A percentile compares a stretch with the other conserved stretches of the same genome.
Conservation (phyloP, 2,797 vertebrate genomes). For the Macropodus opercularis region DNA sequence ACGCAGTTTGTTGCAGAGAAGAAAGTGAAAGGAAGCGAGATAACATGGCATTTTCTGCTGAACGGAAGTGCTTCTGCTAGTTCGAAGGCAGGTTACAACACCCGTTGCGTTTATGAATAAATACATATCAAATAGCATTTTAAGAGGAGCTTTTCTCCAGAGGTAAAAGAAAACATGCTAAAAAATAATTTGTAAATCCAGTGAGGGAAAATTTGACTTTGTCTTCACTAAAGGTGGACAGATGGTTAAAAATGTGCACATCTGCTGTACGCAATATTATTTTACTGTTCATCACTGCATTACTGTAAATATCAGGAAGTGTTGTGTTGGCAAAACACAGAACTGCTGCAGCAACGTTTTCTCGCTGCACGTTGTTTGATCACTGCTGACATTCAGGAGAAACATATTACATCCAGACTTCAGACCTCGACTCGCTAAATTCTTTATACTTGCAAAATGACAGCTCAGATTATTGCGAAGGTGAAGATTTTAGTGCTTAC, state of each 20-base stretch:
- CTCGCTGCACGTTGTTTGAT: too few species aligned
- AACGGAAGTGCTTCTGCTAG: not conserved
- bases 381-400: not conserved
- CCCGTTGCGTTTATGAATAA: conserved; percentile 6
- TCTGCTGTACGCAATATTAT: too few species aligned
- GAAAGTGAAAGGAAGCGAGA: conserved; percentile 49
- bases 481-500: conserved; percentile 23
- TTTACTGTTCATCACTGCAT: not conserved
- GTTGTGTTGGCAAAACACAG: not conserved
- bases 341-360: not conserved
- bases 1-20: not conserved
- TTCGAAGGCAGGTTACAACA: not conserved
- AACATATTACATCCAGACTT: too few species aligned
- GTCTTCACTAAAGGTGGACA: too few species aligned
- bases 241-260: too few species aligned
- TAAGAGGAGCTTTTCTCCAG: not conserved
- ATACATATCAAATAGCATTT: conserved; percentile 1
- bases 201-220: too few species aligned
- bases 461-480: not conserved
- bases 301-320: not conserved
- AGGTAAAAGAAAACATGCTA: not conserved
- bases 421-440: not conserved
- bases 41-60: conserved; percentile 12
- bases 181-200: too few species aligned
- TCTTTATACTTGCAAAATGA: not conserved